Evolutionary conservation across 1,140 invertebrate genomes (phyloP), one percentile per base, ranked within the genome.

Genomic region (Marisa cornuarietis): DNA sequence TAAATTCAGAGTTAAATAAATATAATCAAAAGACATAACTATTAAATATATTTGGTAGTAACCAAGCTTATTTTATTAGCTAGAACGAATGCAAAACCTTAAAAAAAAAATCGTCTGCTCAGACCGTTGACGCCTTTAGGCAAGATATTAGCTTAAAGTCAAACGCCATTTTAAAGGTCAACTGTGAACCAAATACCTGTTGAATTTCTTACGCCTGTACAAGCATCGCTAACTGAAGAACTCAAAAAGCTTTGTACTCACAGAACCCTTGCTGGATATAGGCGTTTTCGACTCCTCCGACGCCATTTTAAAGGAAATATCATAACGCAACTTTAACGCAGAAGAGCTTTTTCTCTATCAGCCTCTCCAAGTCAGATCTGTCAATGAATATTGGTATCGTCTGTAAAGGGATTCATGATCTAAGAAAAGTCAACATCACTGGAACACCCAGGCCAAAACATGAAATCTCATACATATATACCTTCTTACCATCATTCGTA

Each of bases 221-320:
- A 11, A 18, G 22, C 11, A 68, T 68, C 66, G 11, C 13, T 22
- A 68, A 18, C 22, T 11, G 13, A 68, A 24, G 22, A 68, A 42
- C 13, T 24, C 31, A 68, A 68, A 42, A 11, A 68, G n/a, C 66
- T 16, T 13, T 71, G 42, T 49, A 58, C 65, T 78, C 71, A 82
- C 81, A 51, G 81, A 82, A 63, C 78, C 81, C 65, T 82, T 82
- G 24, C 61, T 69, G n/a, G 73, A 42, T 73, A 78, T 65, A 82
- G 81, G 81, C 81, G 81, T 82, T 78, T 79, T 82, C 72, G 26
- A n/a, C 75, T 82, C 78, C 61, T 82, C 81, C 7, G 51, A 77
- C 66, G 81, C 78, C 81, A 82, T 82, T 54, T 79, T 82, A 54
- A 8, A 58, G 16, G 11, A 18, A 58, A 14, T 58, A 58, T 18